Evolutionary conservation across 2,888 invertebrate species (phyloP).

Genomic region (Eupithecia dodoneata): DNA sequence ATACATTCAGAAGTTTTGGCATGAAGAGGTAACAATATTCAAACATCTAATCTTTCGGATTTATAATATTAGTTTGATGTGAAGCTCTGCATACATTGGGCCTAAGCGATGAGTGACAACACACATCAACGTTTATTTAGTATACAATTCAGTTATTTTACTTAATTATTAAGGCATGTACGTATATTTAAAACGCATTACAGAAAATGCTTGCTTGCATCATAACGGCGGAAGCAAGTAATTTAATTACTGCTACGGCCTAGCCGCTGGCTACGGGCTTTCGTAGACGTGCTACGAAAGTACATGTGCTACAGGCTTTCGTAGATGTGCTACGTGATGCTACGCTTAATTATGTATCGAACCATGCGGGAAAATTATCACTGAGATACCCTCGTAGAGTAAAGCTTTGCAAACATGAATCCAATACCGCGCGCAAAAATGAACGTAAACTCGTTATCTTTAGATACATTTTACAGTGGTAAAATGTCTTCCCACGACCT

Average conservation of each 20-base stretch:
- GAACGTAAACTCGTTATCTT: no score
- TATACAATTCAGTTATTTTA: background rate
- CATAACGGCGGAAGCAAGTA: conserved; percentile 5
- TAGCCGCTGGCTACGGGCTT: background rate
- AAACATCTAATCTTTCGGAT: no score
- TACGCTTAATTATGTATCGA: no score
- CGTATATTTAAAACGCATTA: conserved; percentile 1
- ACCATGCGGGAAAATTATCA: no score
- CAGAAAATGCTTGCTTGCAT: conserved; percentile 8
- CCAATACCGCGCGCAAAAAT: no score
- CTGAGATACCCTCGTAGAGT: no score
- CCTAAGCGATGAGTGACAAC: background rate
- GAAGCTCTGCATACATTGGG: background rate
- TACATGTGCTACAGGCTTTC: background rate
- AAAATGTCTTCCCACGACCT: no score
- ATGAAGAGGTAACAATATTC: no score
- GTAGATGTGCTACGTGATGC: background rate
- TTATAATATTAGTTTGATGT: no score
- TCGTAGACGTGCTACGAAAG: conserved; percentile 5
- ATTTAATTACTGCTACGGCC: conserved; percentile 7
- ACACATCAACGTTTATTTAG: background rate
- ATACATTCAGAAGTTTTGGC: no score
- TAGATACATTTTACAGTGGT: no score
- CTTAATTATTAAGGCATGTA: background rate
- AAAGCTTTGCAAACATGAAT: no score